Percentiles rank a stretch among this genome's conserved stretches.
Evolutionary conservation across 2,113 vertebrate genomes (phyloP).

Genomic region (Mesoclemmys tuberculata): DNA sequence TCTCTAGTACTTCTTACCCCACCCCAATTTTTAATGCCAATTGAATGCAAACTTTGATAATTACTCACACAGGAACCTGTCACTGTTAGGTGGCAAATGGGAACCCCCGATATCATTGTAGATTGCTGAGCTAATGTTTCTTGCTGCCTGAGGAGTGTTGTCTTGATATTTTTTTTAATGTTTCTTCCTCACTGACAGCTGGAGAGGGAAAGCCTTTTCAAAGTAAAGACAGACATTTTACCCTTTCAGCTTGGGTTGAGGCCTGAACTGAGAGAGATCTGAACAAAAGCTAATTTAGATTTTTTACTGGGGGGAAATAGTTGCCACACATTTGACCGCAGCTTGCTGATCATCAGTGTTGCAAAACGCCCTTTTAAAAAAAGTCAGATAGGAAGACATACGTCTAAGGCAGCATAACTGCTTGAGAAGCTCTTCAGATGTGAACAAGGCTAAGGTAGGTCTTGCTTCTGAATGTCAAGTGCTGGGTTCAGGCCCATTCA

Average conservation of each 20-base stretch:
- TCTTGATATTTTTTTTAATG: background rate
- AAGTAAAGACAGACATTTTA: background rate
- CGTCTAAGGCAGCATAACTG: background rate
- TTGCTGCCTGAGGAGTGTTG: background rate
- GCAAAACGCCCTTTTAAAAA: background rate
- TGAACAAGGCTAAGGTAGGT: background rate
- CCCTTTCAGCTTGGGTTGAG: background rate
- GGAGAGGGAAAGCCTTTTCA: background rate
- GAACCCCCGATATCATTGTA: background rate
- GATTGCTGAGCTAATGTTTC: background rate
- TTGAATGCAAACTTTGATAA: background rate
- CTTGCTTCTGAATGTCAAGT: background rate
- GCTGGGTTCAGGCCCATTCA: no score
- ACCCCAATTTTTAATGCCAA: background rate
- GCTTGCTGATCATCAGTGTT: background rate
- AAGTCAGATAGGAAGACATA: background rate
- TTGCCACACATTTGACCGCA: background rate
- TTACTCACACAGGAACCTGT: background rate
- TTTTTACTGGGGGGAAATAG: background rate
- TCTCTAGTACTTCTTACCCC: background rate
- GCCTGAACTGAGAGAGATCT: background rate
- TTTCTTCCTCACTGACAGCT: background rate
- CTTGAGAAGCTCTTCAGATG: background rate
- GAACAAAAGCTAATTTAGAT: background rate
- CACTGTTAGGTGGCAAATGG: background rate